Evolutionary conservation across 2,797 vertebrate genomes (phyloP).

Genomic region (Ptychadena robeensis): DNA sequence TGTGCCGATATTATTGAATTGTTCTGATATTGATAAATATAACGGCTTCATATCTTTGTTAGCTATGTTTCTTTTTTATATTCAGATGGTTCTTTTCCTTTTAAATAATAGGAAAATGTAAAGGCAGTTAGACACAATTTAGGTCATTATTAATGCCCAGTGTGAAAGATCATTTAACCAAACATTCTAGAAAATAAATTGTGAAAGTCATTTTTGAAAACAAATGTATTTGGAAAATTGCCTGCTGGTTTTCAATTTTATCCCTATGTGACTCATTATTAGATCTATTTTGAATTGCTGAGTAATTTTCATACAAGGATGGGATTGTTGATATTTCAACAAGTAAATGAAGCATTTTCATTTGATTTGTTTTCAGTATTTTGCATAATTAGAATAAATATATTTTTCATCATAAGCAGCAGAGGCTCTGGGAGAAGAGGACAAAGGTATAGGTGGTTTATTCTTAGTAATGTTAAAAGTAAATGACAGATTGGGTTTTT

Average conservation of each 20-base stretch:
- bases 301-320: conserved; percentile 31
- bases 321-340: conserved; percentile 14
- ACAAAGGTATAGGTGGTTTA: neutral
- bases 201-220: conserved; percentile 53
- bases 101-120: conserved; percentile 17
- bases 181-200: conserved; percentile 34
- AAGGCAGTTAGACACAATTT: conserved; percentile 35
- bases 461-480: neutral
- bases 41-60: neutral
- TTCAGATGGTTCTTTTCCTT: neutral
- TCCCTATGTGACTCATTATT: conserved; percentile 43
- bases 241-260: conserved; percentile 58
- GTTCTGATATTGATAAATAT: neutral
- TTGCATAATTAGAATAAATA: neutral
- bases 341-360: conserved; percentile 36
- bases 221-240: conserved; percentile 40
- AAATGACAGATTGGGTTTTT: neutral
- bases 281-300: conserved; percentile 36
- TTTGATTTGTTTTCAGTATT: conserved; percentile 1
- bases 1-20: neutral
- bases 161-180: conserved; percentile 46
- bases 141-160: conserved; percentile 28
- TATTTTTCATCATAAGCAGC: neutral
- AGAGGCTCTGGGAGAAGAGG: neutral
- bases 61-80: neutral